These are phyloP conservation scores for Cotesia vestalis DNA, from an alignment of 1,140 invertebrate genomes.

Conservation along the genomic window DNA sequence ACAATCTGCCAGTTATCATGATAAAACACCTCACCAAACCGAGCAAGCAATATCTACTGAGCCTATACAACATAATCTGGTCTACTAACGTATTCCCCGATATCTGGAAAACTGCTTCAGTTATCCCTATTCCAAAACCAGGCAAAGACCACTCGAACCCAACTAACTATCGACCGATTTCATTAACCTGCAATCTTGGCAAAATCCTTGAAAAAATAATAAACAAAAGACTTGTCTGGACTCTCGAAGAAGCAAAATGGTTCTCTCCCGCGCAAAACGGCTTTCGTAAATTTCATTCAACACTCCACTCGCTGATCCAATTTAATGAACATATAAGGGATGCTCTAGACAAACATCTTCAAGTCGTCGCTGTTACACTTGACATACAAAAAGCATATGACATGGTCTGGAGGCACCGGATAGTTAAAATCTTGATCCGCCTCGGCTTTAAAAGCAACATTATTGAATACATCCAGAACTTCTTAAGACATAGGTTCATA, in stretches of 20 bases:
- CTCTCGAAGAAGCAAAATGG: neutral
- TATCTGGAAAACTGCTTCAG: conserved; percentile 51
- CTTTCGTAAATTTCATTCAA: conserved; percentile 19
- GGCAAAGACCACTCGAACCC: conserved; percentile 44
- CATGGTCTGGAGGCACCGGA: conserved; percentile 3
- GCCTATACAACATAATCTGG: conserved; percentile 48
- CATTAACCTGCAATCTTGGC: conserved; percentile 44
- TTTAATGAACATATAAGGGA: neutral
- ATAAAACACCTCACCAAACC: conserved; percentile 43
- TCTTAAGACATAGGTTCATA: neutral
- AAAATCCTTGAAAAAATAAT: conserved; percentile 31
- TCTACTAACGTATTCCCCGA: conserved; percentile 42
- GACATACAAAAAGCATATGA: conserved; percentile 16
- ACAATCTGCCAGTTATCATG: conserved; percentile 41
- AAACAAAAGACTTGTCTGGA: conserved; percentile 4
- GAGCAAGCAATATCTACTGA: conserved; percentile 33
- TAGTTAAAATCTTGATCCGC: neutral
- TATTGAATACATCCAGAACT: conserved; percentile 1
- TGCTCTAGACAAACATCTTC: conserved; percentile 8
- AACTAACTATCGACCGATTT: conserved; percentile 21
- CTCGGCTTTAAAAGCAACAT: neutral
- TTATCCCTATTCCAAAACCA: conserved; percentile 55
- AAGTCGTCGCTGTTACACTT: neutral
- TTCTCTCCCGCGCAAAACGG: conserved; percentile 10
- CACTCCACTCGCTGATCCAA: neutral